Evolutionary conservation across 92 coral and sea anemone genomes (phyloP).

Genomic region (Actinernus sp.): DNA sequence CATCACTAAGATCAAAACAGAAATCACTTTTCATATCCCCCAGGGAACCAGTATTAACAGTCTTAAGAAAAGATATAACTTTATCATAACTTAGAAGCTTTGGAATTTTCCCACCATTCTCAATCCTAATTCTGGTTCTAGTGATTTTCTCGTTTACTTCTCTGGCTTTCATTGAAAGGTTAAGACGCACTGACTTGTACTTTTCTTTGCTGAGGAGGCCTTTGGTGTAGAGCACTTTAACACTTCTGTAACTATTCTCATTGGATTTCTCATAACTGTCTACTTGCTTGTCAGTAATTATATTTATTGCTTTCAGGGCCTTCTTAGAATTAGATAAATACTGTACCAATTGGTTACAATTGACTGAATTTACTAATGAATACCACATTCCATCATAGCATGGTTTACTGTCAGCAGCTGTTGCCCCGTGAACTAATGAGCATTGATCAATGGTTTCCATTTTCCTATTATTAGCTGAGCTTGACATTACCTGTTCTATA

Average conservation of each 20-base stretch:
- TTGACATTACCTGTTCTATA: no score
- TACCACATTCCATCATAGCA: no score
- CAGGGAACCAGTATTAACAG: constrained; percentile 44
- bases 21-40: constrained; percentile 48
- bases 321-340: no score
- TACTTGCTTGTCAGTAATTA: no score
- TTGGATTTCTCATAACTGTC: no score
- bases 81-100: constrained; percentile 67
- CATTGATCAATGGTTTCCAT: constrained; percentile 53
- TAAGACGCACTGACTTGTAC: constrained; percentile 17
- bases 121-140: constrained; percentile 23
- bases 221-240: no score
- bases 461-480: no score
- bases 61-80: constrained; percentile 40
- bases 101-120: constrained; percentile 22
- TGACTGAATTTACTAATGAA: no score
- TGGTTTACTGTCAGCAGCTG: no score
- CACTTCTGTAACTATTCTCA: no score
- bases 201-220: constrained; percentile 23
- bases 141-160: constrained; percentile 3
- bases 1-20: constrained; percentile 44
- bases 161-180: neutral
- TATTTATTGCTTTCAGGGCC: no score
- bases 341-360: no score
- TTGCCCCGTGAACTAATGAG: constrained; percentile 37